A percentile compares a stretch with the other conserved stretches of the same genome.
phyloP scores from a whole-genome alignment of 64 coral and sea anemone genomes.

The Actinia tenebrosa region DNA sequence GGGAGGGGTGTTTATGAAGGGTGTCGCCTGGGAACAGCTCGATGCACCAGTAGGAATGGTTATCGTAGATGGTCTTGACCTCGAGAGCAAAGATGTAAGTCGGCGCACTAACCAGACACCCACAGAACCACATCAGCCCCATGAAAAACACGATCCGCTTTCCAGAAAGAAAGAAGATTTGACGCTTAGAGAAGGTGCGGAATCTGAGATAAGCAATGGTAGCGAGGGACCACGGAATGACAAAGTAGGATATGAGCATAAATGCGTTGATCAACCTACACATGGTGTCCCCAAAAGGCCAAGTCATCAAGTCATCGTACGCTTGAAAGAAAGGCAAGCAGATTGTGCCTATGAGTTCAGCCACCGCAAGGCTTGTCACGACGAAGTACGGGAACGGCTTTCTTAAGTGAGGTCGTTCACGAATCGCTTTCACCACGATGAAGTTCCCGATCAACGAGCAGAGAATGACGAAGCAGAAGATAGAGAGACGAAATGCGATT shows the following conservation, averaged over 20 bases:
- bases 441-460: background rate
- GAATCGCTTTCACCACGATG: background rate
- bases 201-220: background rate
- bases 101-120: background rate
- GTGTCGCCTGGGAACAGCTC: constrained; percentile 20
- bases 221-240: constrained; percentile 21
- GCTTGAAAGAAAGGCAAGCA: constrained; percentile 24
- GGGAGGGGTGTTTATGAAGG: background rate
- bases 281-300: constrained; percentile 11
- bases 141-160: background rate
- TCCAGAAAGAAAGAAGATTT: background rate
- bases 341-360: constrained; percentile 1
- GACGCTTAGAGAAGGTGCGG: background rate
- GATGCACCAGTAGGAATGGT: constrained; percentile 12
- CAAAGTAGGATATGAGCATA: constrained; percentile 5
- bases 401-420: background rate
- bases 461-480: constrained; percentile 8
- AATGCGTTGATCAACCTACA: constrained; percentile 3
- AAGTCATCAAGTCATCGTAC: constrained; percentile 18
- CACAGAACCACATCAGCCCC: background rate
- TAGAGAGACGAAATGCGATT: background rate
- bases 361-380: background rate
- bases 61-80: constrained; percentile 13
- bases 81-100: constrained; percentile 6
- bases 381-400: constrained; percentile 13